phyloP scores from a whole-genome alignment of 2,113 vertebrate genomes.

The Chaenogobius annularis region DNA sequence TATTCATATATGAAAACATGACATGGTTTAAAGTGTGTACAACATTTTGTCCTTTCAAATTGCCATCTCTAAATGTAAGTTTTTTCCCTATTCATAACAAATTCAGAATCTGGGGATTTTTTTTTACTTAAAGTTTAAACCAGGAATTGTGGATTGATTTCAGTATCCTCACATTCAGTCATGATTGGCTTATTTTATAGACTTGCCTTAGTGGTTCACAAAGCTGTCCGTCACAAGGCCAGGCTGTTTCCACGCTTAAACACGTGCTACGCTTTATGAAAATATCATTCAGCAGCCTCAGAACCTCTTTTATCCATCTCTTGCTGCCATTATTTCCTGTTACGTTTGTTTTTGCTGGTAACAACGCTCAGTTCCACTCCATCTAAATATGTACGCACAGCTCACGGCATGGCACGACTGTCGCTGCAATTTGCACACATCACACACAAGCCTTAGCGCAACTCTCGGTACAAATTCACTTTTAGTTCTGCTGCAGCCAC shows the following conservation, averaged over 20 bases:
- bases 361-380: background rate
- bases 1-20: no score
- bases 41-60: no score
- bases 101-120: no score
- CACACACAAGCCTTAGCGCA: conserved; percentile 4
- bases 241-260: background rate
- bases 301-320: background rate
- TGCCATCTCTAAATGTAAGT: no score
- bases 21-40: no score
- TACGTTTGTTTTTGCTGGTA: background rate
- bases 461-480: conserved; percentile 1
- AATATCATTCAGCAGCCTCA: background rate
- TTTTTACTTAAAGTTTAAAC: no score
- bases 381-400: background rate
- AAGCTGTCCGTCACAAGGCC: background rate
- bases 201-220: background rate
- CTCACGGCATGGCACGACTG: background rate
- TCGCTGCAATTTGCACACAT: background rate
- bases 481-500: background rate
- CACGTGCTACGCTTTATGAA: background rate
- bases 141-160: background rate
- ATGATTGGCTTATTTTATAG: background rate
- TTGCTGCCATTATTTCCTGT: background rate
- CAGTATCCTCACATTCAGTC: background rate
- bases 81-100: no score